These are phyloP conservation scores for Platysteira castanea DNA, from an alignment of 2,113 vertebrate species.

Conservation along the genomic window DNA sequence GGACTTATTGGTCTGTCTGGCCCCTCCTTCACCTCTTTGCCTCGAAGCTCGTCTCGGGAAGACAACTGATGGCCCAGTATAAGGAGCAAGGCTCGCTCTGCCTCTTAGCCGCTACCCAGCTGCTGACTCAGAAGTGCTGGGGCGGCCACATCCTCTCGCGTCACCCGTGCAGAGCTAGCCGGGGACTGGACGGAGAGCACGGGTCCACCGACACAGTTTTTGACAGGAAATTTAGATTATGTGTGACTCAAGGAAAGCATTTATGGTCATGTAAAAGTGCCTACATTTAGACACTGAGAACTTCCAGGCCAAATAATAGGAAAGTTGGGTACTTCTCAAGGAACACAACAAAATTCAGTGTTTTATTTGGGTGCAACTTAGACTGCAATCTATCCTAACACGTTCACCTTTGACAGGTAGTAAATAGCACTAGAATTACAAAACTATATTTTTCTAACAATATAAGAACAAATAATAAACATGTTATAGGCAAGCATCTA, in stretches of 20 bases:
- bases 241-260: neutral
- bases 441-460: neutral
- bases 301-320: neutral
- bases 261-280: neutral
- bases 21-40: too few species aligned
- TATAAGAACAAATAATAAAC: neutral
- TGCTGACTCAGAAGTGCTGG: too few species aligned
- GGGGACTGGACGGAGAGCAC: too few species aligned
- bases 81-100: too few species aligned
- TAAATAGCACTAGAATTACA: neutral
- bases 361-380: neutral
- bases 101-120: too few species aligned
- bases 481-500: neutral
- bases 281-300: neutral
- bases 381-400: neutral
- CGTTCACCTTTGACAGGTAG: neutral
- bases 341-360: neutral
- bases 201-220: too few species aligned
- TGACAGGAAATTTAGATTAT: neutral
- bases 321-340: neutral
- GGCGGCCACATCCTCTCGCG: too few species aligned
- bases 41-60: too few species aligned
- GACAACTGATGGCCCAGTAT: too few species aligned
- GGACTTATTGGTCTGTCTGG: too few species aligned
- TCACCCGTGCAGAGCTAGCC: too few species aligned